Conservation (phyloP, 1,140 invertebrate species). For the Armadillidium nasatum region DNA sequence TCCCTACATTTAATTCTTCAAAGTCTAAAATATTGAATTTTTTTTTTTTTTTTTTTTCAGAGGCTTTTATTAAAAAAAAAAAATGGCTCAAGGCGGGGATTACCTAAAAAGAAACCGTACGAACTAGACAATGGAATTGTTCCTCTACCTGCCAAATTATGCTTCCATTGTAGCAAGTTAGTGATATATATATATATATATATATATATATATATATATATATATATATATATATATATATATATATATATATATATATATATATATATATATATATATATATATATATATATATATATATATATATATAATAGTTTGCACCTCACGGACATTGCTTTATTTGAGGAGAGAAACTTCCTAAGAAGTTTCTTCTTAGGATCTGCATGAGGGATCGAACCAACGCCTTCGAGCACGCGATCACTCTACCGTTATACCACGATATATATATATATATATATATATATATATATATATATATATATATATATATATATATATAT, state of each 20-base stretch:
- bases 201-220: constrained; percentile 16
- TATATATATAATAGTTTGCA: constrained; percentile 6
- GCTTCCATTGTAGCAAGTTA: constrained; percentile 68
- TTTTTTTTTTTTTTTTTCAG: neutral
- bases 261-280: neutral
- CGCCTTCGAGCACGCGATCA: too few species aligned
- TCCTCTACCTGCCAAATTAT: constrained; percentile 72
- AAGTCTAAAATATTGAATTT: too few species aligned
- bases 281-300: constrained; percentile 18
- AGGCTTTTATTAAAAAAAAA: constrained; percentile 52
- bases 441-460: neutral
- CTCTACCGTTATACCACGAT: too few species aligned
- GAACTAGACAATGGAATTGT: constrained; percentile 72
- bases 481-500: too few species aligned
- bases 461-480: neutral
- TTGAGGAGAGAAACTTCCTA: too few species aligned
- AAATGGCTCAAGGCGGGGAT: constrained; percentile 45
- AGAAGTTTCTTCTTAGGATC: too few species aligned
- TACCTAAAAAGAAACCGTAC: constrained; percentile 55
- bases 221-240: neutral
- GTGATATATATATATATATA: constrained; percentile 32
- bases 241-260: neutral
- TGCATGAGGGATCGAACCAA: too few species aligned
- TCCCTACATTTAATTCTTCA: too few species aligned
- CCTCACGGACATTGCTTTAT: too few species aligned